These are phyloP conservation scores for Drosophila setifemur DNA, from an alignment of 1,140 invertebrate species.

Conservation along the genomic window DNA sequence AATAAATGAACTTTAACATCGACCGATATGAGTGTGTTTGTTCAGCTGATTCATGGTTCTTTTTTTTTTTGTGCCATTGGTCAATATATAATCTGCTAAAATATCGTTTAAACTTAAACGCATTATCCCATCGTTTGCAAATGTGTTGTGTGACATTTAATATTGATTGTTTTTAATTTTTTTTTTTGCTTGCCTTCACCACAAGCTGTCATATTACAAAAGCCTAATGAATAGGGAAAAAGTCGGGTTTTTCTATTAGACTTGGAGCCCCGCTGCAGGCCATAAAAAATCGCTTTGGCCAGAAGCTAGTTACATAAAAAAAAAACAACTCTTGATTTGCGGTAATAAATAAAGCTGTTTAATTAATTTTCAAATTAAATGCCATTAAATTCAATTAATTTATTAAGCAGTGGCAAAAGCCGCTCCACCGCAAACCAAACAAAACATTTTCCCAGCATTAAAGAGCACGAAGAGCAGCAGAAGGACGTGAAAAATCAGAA, in stretches of 20 bases:
- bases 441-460: not conserved
- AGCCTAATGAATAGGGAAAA: conserved; percentile 4
- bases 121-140: too few relatives aligned
- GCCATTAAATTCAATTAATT: conserved; percentile 53
- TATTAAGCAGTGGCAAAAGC: conserved; percentile 10
- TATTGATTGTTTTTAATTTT: too few relatives aligned
- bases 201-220: not conserved
- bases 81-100: too few relatives aligned
- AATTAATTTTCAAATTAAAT: conserved; percentile 57
- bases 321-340: conserved; percentile 4
- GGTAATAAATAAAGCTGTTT: conserved; percentile 42
- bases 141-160: too few relatives aligned
- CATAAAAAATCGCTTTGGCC: not conserved
- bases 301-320: conserved; percentile 7
- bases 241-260: not conserved
- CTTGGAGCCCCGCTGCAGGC: not conserved
- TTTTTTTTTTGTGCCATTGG: too few relatives aligned
- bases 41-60: too few relatives aligned
- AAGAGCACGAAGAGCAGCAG: not conserved
- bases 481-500: not conserved
- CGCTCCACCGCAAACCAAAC: conserved; percentile 9
- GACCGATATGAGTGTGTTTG: too few relatives aligned
- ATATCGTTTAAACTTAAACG: too few relatives aligned
- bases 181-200: too few relatives aligned
- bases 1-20: conserved; percentile 60